Conservation (phyloP, 2,797 vertebrate genomes). For the Ptychobarbus kaznakovi region DNA sequence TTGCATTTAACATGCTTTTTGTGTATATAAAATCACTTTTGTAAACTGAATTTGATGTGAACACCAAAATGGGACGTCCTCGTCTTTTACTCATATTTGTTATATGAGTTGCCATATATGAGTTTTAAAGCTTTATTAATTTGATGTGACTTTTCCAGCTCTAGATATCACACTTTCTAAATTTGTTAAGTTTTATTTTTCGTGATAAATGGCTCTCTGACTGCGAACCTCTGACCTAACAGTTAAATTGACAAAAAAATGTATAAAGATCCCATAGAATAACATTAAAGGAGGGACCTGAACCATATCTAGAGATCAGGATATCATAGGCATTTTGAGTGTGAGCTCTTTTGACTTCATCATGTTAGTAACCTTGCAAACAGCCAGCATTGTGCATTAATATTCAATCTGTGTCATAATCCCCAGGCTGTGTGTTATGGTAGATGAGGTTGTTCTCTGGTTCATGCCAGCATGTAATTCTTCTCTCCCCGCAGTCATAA, state of each 20-base stretch:
- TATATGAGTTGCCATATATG: not conserved
- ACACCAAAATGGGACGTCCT: not conserved
- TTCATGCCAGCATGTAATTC: not conserved
- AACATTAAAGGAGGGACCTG: not conserved
- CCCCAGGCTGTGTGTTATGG: not conserved
- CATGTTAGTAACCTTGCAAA: not conserved
- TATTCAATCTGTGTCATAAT: not conserved
- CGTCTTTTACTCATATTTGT: not conserved
- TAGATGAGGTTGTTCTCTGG: not conserved
- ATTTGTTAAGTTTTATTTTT: too few species aligned
- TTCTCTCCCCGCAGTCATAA: not conserved
- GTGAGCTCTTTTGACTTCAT: not conserved
- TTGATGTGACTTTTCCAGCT: too few species aligned
- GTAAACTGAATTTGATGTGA: not conserved
- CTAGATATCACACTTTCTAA: too few species aligned
- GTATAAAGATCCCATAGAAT: too few species aligned
- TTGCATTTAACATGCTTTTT: not conserved
- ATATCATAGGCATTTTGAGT: not conserved
- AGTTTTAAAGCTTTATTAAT: too few species aligned
- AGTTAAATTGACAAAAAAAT: too few species aligned
- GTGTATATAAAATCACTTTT: not conserved
- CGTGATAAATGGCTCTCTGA: not conserved
- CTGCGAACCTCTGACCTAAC: not conserved
- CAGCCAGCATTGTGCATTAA: not conserved
- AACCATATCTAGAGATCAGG: not conserved